Conservation (phyloP, 2,888 invertebrate genomes). For the Choristoneura rosaceana region DNA sequence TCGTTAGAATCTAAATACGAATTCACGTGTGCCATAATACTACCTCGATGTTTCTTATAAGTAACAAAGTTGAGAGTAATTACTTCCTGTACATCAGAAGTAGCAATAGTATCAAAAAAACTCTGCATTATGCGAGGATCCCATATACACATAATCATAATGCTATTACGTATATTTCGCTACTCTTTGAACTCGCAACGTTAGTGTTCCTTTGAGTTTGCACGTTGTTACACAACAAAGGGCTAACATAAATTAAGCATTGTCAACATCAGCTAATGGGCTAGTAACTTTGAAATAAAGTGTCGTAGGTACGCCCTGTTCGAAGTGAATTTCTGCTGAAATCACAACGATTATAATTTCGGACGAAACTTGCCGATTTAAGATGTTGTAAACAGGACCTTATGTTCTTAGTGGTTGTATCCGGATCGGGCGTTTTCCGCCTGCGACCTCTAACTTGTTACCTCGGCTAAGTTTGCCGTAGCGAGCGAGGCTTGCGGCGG, state of each 20-base stretch:
- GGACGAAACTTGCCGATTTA: conserved; percentile 14
- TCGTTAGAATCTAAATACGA: background rate
- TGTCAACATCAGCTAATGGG: conserved; percentile 41
- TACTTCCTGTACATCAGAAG: background rate
- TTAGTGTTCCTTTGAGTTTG: conserved; percentile 37
- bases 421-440: conserved; percentile 3
- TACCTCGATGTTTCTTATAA: background rate
- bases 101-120: conserved; percentile 7
- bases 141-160: conserved; percentile 9
- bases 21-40: background rate
- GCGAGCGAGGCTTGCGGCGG: conserved; percentile 26
- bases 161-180: conserved; percentile 16
- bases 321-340: conserved; percentile 23
- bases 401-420: conserved; percentile 14
- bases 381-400: conserved; percentile 15
- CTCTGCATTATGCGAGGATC: conserved; percentile 16
- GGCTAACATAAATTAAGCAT: conserved; percentile 40
- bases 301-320: conserved; percentile 21
- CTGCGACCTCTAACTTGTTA: conserved; percentile 13
- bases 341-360: conserved; percentile 24
- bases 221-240: conserved; percentile 34
- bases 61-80: conserved; percentile 6
- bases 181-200: conserved; percentile 38
- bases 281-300: conserved; percentile 38
- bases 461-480: conserved; percentile 22